phyloP scores from a whole-genome alignment of 2,113 vertebrate genomes.

The Brevimyrus niger region DNA sequence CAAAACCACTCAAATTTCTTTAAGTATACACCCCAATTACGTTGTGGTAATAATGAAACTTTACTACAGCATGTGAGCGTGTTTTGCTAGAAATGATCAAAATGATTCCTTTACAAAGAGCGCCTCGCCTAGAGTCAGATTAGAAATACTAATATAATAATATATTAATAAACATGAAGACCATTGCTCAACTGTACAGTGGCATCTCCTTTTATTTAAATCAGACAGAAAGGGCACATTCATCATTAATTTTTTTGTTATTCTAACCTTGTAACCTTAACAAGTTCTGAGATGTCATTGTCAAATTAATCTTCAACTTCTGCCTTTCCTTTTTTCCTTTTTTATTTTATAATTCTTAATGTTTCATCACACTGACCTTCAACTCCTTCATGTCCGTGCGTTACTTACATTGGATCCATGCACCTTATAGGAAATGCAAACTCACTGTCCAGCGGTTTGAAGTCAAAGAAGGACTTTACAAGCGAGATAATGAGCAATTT shows the following conservation, averaged over 20 bases:
- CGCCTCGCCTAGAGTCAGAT: background rate
- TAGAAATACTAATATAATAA: background rate
- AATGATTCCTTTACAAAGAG: background rate
- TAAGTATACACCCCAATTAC: background rate
- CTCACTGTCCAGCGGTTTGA: slow-evolving; percentile 47
- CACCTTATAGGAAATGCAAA: background rate
- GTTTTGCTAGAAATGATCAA: background rate
- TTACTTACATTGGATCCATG: background rate
- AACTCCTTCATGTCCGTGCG: background rate
- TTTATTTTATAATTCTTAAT: background rate
- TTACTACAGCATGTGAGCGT: background rate
- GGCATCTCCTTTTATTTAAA: background rate
- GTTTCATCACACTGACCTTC: background rate
- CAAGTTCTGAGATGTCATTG: background rate
- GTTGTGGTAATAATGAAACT: background rate
- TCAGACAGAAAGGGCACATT: background rate
- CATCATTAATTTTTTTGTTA: background rate
- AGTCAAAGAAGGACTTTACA: slow-evolving; percentile 65
- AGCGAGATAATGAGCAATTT: slow-evolving; percentile 60
- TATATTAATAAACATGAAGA: background rate
- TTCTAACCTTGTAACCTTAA: background rate
- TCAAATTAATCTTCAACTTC: background rate
- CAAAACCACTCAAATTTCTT: background rate
- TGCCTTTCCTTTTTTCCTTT: background rate
- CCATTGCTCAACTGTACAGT: background rate